phyloP scores from a whole-genome alignment of 2,888 invertebrate genomes.

The Acanthacorydalis orientalis region DNA sequence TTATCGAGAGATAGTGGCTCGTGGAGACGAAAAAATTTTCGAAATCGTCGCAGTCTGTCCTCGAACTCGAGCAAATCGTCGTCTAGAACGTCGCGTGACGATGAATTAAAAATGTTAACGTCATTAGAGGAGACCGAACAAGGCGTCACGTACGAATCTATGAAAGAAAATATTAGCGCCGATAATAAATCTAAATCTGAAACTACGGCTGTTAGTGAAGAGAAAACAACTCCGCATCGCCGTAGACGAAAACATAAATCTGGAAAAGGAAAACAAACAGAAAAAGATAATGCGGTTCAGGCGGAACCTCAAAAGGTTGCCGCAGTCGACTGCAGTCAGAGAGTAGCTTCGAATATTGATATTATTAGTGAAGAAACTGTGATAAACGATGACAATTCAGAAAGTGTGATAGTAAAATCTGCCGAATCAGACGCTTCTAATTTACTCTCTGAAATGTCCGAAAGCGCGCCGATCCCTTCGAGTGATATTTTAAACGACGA shows the following conservation, averaged over 20 bases:
- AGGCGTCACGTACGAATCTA: conserved; percentile 2
- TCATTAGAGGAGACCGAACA: conserved; percentile 44
- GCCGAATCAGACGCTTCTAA: conserved; percentile 1
- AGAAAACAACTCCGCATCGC: background rate
- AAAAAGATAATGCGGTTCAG: background rate
- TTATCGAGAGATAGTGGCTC: conserved; percentile 43
- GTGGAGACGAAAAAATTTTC: conserved; percentile 39
- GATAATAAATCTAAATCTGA: background rate
- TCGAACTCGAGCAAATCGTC: conserved; percentile 39
- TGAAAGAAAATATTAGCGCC: background rate
- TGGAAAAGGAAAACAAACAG: background rate
- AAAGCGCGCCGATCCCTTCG: background rate
- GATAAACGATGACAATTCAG: background rate
- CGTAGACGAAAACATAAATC: background rate
- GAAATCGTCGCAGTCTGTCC: conserved; percentile 33
- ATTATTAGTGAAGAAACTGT: background rate
- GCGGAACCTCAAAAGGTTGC: background rate
- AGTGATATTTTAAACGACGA: background rate
- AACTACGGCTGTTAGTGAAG: background rate
- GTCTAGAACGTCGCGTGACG: conserved; percentile 42
- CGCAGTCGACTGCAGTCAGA: background rate
- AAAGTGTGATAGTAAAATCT: background rate
- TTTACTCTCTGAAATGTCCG: conserved; percentile 3
- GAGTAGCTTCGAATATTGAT: background rate
- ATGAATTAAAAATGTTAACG: conserved; percentile 44